Evolutionary conservation across 2,888 invertebrate genomes (phyloP), one percentile per base, ranked within the genome.

Genomic region (Sericinus montela): DNA sequence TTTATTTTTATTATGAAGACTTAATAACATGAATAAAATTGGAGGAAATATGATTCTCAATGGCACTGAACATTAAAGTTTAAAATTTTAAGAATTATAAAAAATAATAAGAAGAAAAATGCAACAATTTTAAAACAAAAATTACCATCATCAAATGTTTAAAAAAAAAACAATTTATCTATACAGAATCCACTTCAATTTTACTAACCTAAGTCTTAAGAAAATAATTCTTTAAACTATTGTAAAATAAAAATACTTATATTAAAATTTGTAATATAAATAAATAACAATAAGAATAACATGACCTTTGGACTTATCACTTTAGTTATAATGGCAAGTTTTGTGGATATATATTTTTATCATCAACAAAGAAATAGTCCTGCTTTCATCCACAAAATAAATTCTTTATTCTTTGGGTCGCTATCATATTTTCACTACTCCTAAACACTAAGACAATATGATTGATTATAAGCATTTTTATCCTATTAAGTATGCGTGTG

Each of bases 281-380:
- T 45, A 45, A 50, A 40, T 41, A 40, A 50, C 30, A 45, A 41
- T 38, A 13, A 39, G 28, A 45, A 23, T 29, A n/a, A n/a, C n/a
- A 45, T 35, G 39, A 45, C 74, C 84, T 83, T 82, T 81, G 83
- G 83, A 68, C 63, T 69, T 65, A 79, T 80, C 75, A 80, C 80
- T 73, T 67, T 73, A 53, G 65, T 56, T 68, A 62, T 68, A 74
- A 80, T 80, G 82, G 83, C 83, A 83, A 82, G 81, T 70, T 45
- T 29, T n/a, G 15, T 15, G 5, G 3, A 36, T 19, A n/a, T 19
- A 10, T 10, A 15, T 14, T 36, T 16, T 19, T 5, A 36, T 19
- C 4, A 36, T 8, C 5, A 19, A 25, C 8, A 6, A 4, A 25
- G 7, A 25, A 4, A 25, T 16, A 36, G 36, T 25, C n/a, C 16